These are phyloP conservation scores for Drosophila lini DNA, from an alignment of 1,140 invertebrate genomes.

Conservation along the genomic window DNA sequence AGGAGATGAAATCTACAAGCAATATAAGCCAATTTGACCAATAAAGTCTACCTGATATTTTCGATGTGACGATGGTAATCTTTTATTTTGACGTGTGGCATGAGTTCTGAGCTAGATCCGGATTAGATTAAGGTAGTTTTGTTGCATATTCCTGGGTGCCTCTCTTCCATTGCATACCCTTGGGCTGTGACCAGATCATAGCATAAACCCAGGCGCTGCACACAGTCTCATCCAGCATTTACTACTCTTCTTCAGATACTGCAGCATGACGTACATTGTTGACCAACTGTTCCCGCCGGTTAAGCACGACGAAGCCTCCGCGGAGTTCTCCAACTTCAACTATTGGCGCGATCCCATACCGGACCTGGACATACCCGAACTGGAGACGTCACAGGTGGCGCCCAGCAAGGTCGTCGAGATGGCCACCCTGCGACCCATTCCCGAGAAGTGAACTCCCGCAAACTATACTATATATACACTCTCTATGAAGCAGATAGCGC, in stretches of 20 bases:
- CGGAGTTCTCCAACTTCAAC: slow-evolving; percentile 94
- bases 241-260: slow-evolving; percentile 89
- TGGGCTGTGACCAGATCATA: slow-evolving; percentile 17
- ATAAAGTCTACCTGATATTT: slow-evolving; percentile 56
- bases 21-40: slow-evolving; percentile 12
- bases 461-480: slow-evolving; percentile 1
- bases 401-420: slow-evolving; percentile 43
- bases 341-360: slow-evolving; percentile 96
- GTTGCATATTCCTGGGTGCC: slow-evolving; percentile 46
- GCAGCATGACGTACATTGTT: slow-evolving; percentile 95
- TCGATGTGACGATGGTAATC: slow-evolving; percentile 38
- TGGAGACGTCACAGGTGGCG: slow-evolving; percentile 55
- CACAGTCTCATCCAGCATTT: neutral
- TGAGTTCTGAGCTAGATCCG: slow-evolving; percentile 22
- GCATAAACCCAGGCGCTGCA: slow-evolving; percentile 1
- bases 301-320: slow-evolving; percentile 88
- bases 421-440: slow-evolving; percentile 76
- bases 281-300: slow-evolving; percentile 96
- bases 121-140: slow-evolving; percentile 1
- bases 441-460: slow-evolving; percentile 63
- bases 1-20: slow-evolving; percentile 17
- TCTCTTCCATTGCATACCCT: slow-evolving; percentile 15
- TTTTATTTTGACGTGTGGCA: slow-evolving; percentile 45
- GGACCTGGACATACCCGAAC: slow-evolving; percentile 68
- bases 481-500: slow-evolving; percentile 32